phyloP scores from a whole-genome alignment of 30 jellyfish, hydroid and myxozoan species.

The Euphysa ruthae region DNA sequence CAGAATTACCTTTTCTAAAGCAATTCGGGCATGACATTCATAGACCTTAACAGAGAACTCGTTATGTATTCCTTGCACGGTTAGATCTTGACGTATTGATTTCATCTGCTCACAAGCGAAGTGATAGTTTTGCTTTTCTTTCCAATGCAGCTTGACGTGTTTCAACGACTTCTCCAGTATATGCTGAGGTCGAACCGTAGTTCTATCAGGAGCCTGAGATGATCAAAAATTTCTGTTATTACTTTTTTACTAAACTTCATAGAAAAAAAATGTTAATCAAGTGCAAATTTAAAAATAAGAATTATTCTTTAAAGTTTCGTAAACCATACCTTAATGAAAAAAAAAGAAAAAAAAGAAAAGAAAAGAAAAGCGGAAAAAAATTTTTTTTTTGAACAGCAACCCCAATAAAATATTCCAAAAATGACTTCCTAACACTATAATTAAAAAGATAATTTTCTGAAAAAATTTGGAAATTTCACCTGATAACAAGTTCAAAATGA shows the following conservation, averaged over 20 bases:
- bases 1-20: constrained; percentile 76
- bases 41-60: constrained; percentile 92
- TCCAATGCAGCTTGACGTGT: constrained; percentile 66
- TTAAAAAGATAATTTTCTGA: too few species aligned
- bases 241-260: not conserved
- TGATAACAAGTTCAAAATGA: too few species aligned
- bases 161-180: constrained; percentile 52
- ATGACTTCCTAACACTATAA: too few species aligned
- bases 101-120: constrained; percentile 92
- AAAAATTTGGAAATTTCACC: too few species aligned
- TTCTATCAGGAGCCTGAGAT: constrained; percentile 95
- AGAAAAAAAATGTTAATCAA: not conserved
- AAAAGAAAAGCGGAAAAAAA: too few species aligned
- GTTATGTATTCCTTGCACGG: constrained; percentile 97
- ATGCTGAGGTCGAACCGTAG: constrained; percentile 90
- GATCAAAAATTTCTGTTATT: not conserved
- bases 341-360: too few species aligned
- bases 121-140: constrained; percentile 76
- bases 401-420: too few species aligned
- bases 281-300: too few species aligned
- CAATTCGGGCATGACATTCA: constrained; percentile 97
- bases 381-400: too few species aligned
- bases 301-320: not conserved
- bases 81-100: constrained; percentile 91
- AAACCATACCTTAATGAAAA: too few species aligned